Evolutionary conservation across 2,888 invertebrate genomes (phyloP).

Genomic region (Drosophila nr. perissopoda): DNA sequence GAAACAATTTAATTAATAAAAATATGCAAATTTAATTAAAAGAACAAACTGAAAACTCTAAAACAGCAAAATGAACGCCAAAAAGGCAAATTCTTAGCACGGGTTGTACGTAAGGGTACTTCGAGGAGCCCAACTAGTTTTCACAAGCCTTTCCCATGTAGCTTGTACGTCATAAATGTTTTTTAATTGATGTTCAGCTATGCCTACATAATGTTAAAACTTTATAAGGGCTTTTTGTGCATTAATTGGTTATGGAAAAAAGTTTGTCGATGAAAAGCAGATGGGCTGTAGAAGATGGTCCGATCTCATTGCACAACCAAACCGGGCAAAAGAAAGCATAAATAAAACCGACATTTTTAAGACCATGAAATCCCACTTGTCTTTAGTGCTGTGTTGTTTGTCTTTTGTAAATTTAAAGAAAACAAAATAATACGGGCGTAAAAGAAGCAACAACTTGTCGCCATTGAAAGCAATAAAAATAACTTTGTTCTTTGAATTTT

Average conservation of each 20-base stretch:
- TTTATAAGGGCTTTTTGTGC: constrained; percentile 25
- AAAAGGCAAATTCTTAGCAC: constrained; percentile 14
- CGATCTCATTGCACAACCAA: constrained; percentile 20
- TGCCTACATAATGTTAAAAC: constrained; percentile 2
- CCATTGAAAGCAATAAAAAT: constrained; percentile 42
- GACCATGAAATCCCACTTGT: constrained; percentile 9
- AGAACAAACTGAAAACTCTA: constrained; percentile 37
- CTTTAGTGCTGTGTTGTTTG: constrained; percentile 32
- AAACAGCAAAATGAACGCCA: constrained; percentile 2
- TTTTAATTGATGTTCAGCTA: constrained; percentile 66
- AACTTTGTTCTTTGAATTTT: constrained; percentile 34
- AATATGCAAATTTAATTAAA: constrained; percentile 80
- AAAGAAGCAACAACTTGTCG: constrained; percentile 31
- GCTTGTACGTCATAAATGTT: constrained; percentile 39
- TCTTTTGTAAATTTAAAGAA: constrained; percentile 69
- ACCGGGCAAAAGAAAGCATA: constrained; percentile 7
- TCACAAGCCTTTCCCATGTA: background rate
- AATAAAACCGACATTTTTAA: background rate
- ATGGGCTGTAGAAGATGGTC: constrained; percentile 15
- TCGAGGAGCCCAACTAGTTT: constrained; percentile 26
- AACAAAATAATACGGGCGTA: constrained; percentile 46
- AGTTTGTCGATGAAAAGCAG: constrained; percentile 38
- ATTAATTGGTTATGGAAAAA: constrained; percentile 67
- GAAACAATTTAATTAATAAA: constrained; percentile 77
- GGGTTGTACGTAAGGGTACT: constrained; percentile 17